These are phyloP conservation scores for Trichomalopsis sarcophagae DNA, from an alignment of 1,140 invertebrate genomes.

Conservation along the genomic window DNA sequence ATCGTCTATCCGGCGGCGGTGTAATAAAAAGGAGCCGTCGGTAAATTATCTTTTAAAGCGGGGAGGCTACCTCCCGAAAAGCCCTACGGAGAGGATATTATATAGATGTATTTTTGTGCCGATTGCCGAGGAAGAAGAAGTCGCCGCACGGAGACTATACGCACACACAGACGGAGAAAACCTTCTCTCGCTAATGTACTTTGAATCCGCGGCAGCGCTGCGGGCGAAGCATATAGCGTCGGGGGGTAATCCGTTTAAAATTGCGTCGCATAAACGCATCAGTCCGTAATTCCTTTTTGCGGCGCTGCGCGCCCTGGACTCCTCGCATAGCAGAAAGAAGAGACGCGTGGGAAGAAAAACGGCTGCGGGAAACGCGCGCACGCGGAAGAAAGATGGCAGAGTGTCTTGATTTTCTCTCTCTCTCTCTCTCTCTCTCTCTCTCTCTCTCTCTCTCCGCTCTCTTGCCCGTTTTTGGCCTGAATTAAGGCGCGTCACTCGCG, in stretches of 20 bases:
- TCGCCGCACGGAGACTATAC: background rate
- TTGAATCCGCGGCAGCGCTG: constrained; percentile 53
- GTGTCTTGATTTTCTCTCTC: background rate
- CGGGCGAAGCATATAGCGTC: constrained; percentile 9
- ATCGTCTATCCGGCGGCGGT: background rate
- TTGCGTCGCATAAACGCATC: constrained; percentile 60
- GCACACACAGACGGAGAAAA: background rate
- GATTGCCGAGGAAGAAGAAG: constrained; percentile 36
- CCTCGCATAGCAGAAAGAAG: background rate
- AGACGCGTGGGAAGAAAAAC: background rate
- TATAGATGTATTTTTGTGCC: constrained; percentile 32
- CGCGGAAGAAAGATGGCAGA: background rate
- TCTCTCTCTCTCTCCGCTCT: background rate
- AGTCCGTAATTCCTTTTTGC: constrained; percentile 52
- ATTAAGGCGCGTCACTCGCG: background rate
- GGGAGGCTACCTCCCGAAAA: background rate
- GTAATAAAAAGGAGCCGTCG: constrained; percentile 12
- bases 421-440: no score
- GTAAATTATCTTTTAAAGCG: constrained; percentile 52
- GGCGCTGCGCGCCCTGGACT: background rate
- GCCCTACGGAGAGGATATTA: background rate
- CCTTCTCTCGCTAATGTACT: constrained; percentile 58
- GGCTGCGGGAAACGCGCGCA: background rate
- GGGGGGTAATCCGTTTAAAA: constrained; percentile 63
- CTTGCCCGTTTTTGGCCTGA: background rate